These are phyloP conservation scores for Mesorhabditis spiculigera DNA, from an alignment of 2,888 invertebrate species.

Conservation along the genomic window DNA sequence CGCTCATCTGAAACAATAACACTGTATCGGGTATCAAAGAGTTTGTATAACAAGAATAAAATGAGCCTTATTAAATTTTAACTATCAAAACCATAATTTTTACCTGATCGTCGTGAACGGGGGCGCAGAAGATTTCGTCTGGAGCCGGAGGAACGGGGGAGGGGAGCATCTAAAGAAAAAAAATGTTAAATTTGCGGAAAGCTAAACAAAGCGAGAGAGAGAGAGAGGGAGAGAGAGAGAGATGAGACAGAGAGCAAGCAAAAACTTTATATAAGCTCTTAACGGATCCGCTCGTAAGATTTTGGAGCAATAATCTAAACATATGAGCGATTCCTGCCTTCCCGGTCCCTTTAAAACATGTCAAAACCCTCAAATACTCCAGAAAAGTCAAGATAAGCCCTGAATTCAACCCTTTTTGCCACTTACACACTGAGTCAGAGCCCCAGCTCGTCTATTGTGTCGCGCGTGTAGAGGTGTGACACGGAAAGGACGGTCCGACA, in stretches of 20 bases:
- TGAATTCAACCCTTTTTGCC: too few relatives aligned
- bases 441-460: too few relatives aligned
- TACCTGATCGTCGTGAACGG: slow-evolving; percentile 4
- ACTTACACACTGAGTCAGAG: too few relatives aligned
- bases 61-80: background rate
- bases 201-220: background rate
- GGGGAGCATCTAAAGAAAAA: background rate
- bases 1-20: background rate
- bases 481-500: too few relatives aligned
- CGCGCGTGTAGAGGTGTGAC: too few relatives aligned
- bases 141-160: background rate
- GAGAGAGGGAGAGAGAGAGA: background rate
- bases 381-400: too few relatives aligned
- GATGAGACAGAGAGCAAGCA: background rate
- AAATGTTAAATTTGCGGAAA: background rate
- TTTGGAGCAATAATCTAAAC: too few relatives aligned
- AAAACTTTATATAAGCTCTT: too few relatives aligned
- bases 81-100: background rate
- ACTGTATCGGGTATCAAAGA: background rate
- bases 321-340: too few relatives aligned
- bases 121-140: background rate
- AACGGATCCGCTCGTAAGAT: too few relatives aligned
- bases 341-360: too few relatives aligned
- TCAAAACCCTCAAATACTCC: too few relatives aligned
- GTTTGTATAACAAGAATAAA: background rate